Conservation (phyloP, 2,113 vertebrate species). For the Haliaeetus leucogaster region DNA sequence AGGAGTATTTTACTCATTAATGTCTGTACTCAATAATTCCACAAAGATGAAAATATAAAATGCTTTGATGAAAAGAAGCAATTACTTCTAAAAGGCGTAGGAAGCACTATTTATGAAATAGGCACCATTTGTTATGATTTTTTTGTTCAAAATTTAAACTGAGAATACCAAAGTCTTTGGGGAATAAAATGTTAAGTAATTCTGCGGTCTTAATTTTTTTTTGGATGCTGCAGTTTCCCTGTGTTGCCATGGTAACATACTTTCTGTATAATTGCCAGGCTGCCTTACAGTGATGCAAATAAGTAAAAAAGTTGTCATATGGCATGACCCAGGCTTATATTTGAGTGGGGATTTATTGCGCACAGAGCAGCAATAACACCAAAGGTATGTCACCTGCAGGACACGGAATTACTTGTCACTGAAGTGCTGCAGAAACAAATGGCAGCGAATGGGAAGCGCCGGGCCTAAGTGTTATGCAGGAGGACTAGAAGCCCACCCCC, state of each 20-base stretch:
- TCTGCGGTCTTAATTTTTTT: slow-evolving; percentile 32
- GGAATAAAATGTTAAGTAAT: slow-evolving; percentile 53
- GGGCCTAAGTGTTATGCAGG: neutral
- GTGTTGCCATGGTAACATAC: slow-evolving; percentile 34
- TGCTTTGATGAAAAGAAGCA: slow-evolving; percentile 13
- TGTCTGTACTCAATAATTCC: neutral
- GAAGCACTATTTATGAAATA: slow-evolving; percentile 54
- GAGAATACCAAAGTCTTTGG: neutral
- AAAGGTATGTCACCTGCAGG: neutral
- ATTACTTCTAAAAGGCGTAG: slow-evolving; percentile 28
- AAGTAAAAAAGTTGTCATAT: slow-evolving; percentile 43
- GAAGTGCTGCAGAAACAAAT: neutral
- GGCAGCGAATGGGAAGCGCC: neutral
- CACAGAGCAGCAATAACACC: neutral
- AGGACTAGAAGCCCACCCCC: neutral
- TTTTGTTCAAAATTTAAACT: slow-evolving; percentile 20
- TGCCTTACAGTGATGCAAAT: slow-evolving; percentile 43
- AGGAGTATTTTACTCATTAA: slow-evolving; percentile 1
- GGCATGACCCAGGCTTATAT: slow-evolving; percentile 27
- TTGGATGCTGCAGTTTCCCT: slow-evolving; percentile 41
- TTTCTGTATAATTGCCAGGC: slow-evolving; percentile 51
- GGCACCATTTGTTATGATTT: slow-evolving; percentile 22
- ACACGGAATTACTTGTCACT: neutral
- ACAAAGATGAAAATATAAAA: neutral
- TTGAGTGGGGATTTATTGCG: slow-evolving; percentile 3